Conservation (phyloP, 2,888 invertebrate species). For the Pantelozetes paolii region DNA sequence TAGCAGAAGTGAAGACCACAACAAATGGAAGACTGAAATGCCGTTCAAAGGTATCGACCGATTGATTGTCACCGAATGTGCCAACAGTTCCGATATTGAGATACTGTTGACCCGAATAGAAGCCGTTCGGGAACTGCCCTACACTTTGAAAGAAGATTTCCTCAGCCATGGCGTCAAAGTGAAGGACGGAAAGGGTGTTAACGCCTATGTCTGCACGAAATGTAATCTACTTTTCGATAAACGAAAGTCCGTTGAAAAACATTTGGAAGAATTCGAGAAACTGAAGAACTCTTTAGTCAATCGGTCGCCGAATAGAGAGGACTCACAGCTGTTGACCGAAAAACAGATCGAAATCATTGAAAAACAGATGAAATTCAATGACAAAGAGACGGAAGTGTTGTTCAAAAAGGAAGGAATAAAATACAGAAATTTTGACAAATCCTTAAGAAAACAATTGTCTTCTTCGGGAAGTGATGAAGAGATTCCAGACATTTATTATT, state of each 20-base stretch:
- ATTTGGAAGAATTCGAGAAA: neutral
- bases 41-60: constrained; percentile 10
- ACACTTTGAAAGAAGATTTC: neutral
- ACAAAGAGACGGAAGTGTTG: neutral
- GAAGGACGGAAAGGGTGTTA: neutral
- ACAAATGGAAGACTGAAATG: constrained; percentile 3
- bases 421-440: neutral
- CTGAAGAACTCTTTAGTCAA: neutral
- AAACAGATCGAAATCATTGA: neutral
- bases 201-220: neutral
- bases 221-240: neutral
- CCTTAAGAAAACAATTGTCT: neutral
- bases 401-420: neutral
- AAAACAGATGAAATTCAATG: neutral
- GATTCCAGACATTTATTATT: neutral
- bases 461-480: neutral
- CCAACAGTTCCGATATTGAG: neutral
- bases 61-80: neutral
- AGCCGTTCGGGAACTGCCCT: neutral
- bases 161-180: neutral
- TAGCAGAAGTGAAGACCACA: neutral
- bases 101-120: neutral
- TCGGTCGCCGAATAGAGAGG: neutral
- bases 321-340: neutral
- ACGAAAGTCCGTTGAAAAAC: neutral